Base-by-base conservation (phyloP, 2,797 vertebrate genomes). In the Netta rufina region DNA sequence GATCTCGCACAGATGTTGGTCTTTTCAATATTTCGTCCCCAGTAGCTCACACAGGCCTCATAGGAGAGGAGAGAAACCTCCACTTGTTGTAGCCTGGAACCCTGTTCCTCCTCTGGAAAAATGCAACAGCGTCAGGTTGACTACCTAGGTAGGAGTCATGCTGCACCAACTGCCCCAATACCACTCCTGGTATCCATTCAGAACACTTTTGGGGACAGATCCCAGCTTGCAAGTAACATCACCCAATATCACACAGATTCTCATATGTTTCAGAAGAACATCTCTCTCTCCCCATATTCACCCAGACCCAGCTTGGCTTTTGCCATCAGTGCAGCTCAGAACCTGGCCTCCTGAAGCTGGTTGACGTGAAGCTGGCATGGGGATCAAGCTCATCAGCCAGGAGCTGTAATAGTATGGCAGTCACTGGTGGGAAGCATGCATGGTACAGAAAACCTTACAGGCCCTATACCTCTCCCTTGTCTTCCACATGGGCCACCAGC, bases 111-210 rank as follows among this genome's bases (percentile, higher is more conserved):
- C 27, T 45, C 32, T 36, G 45, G 30, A 19, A 76, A 76, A 64
- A 21, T 0, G 0, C 53, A 47, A 8, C 7, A 8, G 38, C 2
- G 9, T 13, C 20, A 41, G 8, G 28, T 39, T 33, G 36, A 22
- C 53, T n/a, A 38, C 19, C 43, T 49, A 43, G 18, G 24, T 30
- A 41, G 71, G 53, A 76, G 16, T 9, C n/a, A 13, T 12, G 28
- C 14, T 21, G 18, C 15, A 33, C 12, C n/a, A 47, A 11, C 2
- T 1, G 53, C 25, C 28, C 54, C 12, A 4, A 10, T 30, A 32
- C 24, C 51, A 18, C 24, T 72, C 54, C 65, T 22, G 6, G 51
- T 19, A 65, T 32, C 20, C 32, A 32, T 24, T 33, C 28, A 32
- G 7, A 0, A 2, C 4, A 6, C 38, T 62, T 54, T 17, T 22